Evolutionary conservation across 2,113 vertebrate species (phyloP), one percentile per base, ranked within the genome.

Genomic region (Rutilus rutilus): DNA sequence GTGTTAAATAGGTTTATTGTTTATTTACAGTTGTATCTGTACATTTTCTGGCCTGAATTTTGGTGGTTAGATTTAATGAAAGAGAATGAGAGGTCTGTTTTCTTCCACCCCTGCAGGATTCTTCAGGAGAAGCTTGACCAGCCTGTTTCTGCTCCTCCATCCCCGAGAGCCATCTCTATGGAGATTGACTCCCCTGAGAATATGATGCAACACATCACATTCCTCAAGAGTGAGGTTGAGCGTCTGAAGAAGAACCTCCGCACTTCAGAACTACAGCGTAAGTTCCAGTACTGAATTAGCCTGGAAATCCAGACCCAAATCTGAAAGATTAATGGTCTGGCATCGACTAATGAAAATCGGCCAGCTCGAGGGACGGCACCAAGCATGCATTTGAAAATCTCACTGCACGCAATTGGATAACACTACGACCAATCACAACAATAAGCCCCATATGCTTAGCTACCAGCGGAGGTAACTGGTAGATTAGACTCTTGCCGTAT

Each of bases 131-230:
- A 99, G 92, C 93, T 99, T 92, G 98, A 99, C 94, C 98, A 99
- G 93, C 98, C 98, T 0, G 97, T 99, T 3, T 99, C 98, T 2
- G 98, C 98, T 86, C 98, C 97, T 45, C 97, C 97, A 0, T 99
- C 98, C 71, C 98, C 98, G 6, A 95, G 98, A 93, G 98, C 99
- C 87, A 96, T 99, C 95, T 98, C 98, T 86, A 99, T 99, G 98
- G 98, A 99, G 92, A 99, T 99, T 23, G 98, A 99, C 93, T 99
- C 98, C 27, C 98, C 98, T 5, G 98, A 99, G 94, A 99, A 99
- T 94, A 99, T 99, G 98, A 99, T 99, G 98, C 95, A 97, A 85
- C 98, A 99, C 94, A 99, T 99, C 95, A 95, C 97, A 85, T 99
- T 98, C 93, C 94, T 99, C 82, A 99, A 99, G 95, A 98, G 97